A percentile compares a stretch with the other conserved stretches of the same genome.
Evolutionary conservation across 2,888 invertebrate species (phyloP).

Genomic region (Acrocera orbiculus): DNA sequence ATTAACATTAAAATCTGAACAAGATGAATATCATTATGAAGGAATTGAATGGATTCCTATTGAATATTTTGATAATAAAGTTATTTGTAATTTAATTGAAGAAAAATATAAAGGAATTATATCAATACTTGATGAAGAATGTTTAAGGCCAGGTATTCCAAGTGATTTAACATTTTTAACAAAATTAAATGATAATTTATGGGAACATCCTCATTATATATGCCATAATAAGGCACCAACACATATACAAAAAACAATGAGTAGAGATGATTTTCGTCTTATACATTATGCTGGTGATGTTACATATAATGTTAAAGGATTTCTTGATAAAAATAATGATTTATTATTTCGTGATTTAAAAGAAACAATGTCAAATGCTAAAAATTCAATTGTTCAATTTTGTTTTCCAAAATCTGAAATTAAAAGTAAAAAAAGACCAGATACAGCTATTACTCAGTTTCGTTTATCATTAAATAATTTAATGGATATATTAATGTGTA

Average conservation of each 20-base stretch:
- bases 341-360: conserved; percentile 73
- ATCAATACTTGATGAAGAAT: conserved; percentile 78
- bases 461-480: conserved; percentile 70
- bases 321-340: conserved; percentile 89
- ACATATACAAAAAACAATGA: conserved; percentile 67
- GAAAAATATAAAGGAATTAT: conserved; percentile 76
- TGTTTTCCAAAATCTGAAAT: conserved; percentile 46
- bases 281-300: conserved; percentile 89
- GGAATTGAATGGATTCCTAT: conserved; percentile 85
- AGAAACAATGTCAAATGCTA: conserved; percentile 58
- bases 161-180: conserved; percentile 65
- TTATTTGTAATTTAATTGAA: conserved; percentile 85
- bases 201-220: conserved; percentile 63
- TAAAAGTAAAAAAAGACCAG: conserved; percentile 66
- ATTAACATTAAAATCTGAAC: conserved; percentile 76
- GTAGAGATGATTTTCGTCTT: conserved; percentile 76
- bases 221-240: conserved; percentile 63
- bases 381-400: conserved; percentile 42
- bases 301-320: conserved; percentile 70
- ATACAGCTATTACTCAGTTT: conserved; percentile 81
- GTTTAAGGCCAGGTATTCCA: conserved; percentile 74
- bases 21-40: conserved; percentile 79
- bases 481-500: conserved; percentile 78
- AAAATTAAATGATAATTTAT: conserved; percentile 57
- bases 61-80: conserved; percentile 80